Conservation (phyloP, 2,888 invertebrate genomes). For the Diarsia rubi region DNA sequence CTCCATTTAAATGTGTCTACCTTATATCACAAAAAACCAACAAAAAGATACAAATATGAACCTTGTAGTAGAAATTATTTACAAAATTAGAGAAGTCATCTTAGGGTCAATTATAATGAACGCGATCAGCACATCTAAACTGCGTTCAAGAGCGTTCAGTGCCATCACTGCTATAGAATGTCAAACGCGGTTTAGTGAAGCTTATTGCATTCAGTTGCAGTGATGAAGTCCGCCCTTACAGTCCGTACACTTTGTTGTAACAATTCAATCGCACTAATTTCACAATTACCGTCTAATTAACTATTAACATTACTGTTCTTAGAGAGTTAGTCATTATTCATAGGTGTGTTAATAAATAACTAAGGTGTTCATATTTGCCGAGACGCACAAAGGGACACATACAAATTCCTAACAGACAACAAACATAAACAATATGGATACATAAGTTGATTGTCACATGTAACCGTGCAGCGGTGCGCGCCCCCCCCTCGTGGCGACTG, state of each 20-base stretch:
- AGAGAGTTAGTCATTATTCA: slow-evolving; percentile 18
- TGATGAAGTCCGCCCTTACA: neutral
- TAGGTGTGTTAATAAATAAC: slow-evolving; percentile 19
- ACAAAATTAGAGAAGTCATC: neutral
- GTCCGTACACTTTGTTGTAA: slow-evolving; percentile 7
- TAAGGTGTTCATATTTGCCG: slow-evolving; percentile 41
- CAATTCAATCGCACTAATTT: slow-evolving; percentile 28
- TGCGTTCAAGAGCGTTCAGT: neutral
- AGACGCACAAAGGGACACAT: slow-evolving; percentile 56
- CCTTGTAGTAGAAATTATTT: neutral
- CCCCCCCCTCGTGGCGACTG: slow-evolving; percentile 71
- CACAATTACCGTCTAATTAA: slow-evolving; percentile 35
- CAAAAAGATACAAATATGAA: neutral
- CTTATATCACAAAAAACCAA: neutral
- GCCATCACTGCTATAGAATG: neutral
- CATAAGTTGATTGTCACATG: slow-evolving; percentile 67
- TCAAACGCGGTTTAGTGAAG: neutral
- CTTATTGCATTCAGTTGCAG: neutral
- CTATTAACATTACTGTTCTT: slow-evolving; percentile 16
- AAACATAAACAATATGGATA: slow-evolving; percentile 65
- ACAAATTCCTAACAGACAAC: slow-evolving; percentile 59
- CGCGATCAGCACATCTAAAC: neutral
- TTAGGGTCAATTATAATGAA: neutral
- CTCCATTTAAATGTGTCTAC: no score
- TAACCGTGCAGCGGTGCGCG: slow-evolving; percentile 61